Evolutionary conservation across 2,888 invertebrate genomes (phyloP).

Genomic region (Hedychridium roseum): DNA sequence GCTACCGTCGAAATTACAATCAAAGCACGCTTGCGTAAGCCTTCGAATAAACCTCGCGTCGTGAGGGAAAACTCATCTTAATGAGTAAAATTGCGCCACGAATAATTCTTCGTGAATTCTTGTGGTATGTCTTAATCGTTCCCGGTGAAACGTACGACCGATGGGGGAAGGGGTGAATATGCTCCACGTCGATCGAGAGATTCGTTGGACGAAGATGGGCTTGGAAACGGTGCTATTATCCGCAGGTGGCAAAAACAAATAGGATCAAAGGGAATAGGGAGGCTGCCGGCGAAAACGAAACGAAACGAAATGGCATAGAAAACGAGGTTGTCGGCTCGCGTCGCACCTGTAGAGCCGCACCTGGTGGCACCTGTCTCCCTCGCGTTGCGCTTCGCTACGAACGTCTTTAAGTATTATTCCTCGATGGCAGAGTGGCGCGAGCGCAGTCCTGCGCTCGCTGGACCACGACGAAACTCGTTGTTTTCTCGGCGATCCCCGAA

Average conservation of each 20-base stretch:
- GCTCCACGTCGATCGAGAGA: background rate
- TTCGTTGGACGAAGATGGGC: constrained; percentile 21
- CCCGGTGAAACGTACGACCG: too few species aligned
- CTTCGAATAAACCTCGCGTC: too few species aligned
- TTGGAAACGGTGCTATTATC: constrained; percentile 18
- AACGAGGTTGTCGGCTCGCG: constrained; percentile 23
- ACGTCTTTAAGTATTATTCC: constrained; percentile 21
- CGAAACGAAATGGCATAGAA: background rate
- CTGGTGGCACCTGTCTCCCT: constrained; percentile 53
- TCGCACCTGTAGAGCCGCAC: constrained; percentile 28
- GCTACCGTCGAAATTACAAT: too few species aligned
- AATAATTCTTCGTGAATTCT: too few species aligned
- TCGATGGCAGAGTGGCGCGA: constrained; percentile 17
- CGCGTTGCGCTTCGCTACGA: constrained; percentile 39
- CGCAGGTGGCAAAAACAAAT: constrained; percentile 29
- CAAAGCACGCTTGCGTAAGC: too few species aligned
- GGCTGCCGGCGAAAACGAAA: background rate
- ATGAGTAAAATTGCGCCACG: too few species aligned
- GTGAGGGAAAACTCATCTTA: too few species aligned
- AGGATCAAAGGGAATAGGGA: constrained; percentile 5
- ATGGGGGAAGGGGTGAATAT: too few species aligned
- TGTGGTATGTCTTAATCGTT: too few species aligned
- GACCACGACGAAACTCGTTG: constrained; percentile 34
- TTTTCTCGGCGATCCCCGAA: too few species aligned
- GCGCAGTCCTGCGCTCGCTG: constrained; percentile 31